phyloP scores from a whole-genome alignment of 1,140 invertebrate species.

The Zaprionus inermis region DNA sequence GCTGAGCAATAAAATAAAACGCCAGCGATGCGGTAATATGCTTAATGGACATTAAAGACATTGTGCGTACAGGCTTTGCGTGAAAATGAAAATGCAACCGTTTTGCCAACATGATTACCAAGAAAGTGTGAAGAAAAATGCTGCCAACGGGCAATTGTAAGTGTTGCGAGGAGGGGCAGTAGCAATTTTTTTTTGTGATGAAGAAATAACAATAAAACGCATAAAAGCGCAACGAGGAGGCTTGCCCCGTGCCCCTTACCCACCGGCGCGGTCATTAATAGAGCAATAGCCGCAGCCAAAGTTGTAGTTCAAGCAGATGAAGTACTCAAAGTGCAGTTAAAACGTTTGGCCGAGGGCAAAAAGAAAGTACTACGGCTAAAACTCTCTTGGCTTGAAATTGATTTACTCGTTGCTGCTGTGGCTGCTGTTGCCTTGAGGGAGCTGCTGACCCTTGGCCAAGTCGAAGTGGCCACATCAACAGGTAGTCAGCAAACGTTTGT shows the following conservation, averaged over 20 bases:
- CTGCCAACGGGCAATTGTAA: constrained; percentile 64
- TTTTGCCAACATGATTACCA: constrained; percentile 64
- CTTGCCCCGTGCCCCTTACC: background rate
- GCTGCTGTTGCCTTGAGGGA: constrained; percentile 19
- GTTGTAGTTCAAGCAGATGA: constrained; percentile 28
- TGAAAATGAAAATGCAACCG: constrained; percentile 49
- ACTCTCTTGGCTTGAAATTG: constrained; percentile 53
- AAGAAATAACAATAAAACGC: constrained; percentile 71
- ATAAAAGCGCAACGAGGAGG: constrained; percentile 55
- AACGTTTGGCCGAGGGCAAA: constrained; percentile 61
- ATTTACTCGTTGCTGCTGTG: constrained; percentile 45
- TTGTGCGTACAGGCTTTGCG: constrained; percentile 67
- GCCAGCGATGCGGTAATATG: constrained; percentile 72
- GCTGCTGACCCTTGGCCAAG: constrained; percentile 32
- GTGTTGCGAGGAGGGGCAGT: constrained; percentile 27
- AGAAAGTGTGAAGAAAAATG: constrained; percentile 77
- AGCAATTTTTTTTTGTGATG: constrained; percentile 51
- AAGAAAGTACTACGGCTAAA: constrained; percentile 56
- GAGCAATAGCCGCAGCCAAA: constrained; percentile 20
- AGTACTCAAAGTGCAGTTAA: constrained; percentile 31
- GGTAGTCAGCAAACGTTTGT: constrained; percentile 39
- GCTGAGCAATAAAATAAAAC: constrained; percentile 65
- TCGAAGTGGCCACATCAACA: constrained; percentile 1
- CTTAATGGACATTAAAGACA: constrained; percentile 70
- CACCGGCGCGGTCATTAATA: constrained; percentile 26